Percentiles rank a stretch among this genome's conserved stretches.
phyloP scores from a whole-genome alignment of 2,797 vertebrate species.

The Phoeniculus purpureus region DNA sequence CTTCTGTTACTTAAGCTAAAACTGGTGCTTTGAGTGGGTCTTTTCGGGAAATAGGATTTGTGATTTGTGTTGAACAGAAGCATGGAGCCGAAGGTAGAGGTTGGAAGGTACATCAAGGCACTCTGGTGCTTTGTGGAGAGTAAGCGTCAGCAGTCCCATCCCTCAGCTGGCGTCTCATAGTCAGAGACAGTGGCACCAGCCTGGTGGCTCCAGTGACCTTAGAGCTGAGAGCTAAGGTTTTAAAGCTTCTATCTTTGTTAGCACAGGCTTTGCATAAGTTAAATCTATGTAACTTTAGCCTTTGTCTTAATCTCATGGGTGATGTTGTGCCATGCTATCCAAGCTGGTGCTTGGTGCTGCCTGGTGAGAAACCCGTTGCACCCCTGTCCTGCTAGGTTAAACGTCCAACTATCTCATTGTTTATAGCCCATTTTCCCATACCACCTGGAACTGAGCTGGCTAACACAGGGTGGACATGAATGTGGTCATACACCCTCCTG shows the following conservation, averaged over 20 bases:
- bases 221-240: background rate
- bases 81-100: background rate
- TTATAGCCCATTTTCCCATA: background rate
- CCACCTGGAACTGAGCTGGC: background rate
- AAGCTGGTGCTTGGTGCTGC: background rate
- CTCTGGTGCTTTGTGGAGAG: background rate
- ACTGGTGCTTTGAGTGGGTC: fast-evolving
- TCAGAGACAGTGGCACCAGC: background rate
- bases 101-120: background rate
- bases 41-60: background rate
- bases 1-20: background rate
- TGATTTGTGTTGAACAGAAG: background rate
- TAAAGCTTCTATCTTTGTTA: background rate
- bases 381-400: background rate
- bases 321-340: background rate
- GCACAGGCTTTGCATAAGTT: fast-evolving
- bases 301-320: background rate
- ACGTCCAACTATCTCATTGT: background rate
- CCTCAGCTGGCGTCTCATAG: background rate
- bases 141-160: background rate
- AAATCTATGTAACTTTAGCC: background rate
- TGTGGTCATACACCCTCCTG: background rate
- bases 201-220: background rate
- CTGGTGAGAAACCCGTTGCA: background rate
- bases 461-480: background rate